A percentile compares a stretch with the other conserved stretches of the same genome.
Evolutionary conservation across 2,113 vertebrate genomes (phyloP).

Genomic region (Gobio gobio): DNA sequence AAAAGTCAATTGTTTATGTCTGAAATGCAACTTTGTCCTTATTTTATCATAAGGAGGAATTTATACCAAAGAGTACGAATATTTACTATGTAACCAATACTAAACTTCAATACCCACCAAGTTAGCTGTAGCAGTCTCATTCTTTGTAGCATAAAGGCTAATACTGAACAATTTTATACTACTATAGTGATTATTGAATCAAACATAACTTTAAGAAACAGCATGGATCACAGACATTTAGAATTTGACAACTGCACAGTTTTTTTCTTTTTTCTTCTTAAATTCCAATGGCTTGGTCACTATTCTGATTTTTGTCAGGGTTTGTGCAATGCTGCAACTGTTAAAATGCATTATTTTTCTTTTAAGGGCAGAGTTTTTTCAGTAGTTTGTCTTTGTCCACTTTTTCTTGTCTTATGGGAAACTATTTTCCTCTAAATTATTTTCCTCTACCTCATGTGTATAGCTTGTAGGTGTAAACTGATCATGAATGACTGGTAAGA

Average conservation of each 20-base stretch:
- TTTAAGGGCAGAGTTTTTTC: constrained; percentile 75
- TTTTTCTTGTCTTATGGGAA: constrained; percentile 89
- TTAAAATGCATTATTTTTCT: constrained; percentile 66
- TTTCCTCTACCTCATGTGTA: constrained; percentile 99
- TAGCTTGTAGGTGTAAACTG: constrained; percentile 96
- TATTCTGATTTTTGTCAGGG: constrained; percentile 64
- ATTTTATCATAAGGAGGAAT: constrained; percentile 4
- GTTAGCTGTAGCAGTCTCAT: constrained; percentile 18
- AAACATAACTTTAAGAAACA: neutral
- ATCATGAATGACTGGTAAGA: constrained; percentile 99
- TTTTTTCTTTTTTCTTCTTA: neutral
- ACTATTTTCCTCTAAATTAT: constrained; percentile 81
- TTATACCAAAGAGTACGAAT: constrained; percentile 16
- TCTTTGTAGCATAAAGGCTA: constrained; percentile 9
- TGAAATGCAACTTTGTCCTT: constrained; percentile 7
- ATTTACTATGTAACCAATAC: neutral
- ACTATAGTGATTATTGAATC: neutral
- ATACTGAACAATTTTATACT: constrained; percentile 5
- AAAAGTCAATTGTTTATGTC: too few relatives aligned
- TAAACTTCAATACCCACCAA: neutral
- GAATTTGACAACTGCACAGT: neutral
- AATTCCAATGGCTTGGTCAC: constrained; percentile 31
- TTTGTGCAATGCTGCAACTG: constrained; percentile 70
- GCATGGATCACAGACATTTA: neutral
- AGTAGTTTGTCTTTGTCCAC: constrained; percentile 81